Conservation (phyloP, 2,888 invertebrate species). For the Monochamus alternatus region DNA sequence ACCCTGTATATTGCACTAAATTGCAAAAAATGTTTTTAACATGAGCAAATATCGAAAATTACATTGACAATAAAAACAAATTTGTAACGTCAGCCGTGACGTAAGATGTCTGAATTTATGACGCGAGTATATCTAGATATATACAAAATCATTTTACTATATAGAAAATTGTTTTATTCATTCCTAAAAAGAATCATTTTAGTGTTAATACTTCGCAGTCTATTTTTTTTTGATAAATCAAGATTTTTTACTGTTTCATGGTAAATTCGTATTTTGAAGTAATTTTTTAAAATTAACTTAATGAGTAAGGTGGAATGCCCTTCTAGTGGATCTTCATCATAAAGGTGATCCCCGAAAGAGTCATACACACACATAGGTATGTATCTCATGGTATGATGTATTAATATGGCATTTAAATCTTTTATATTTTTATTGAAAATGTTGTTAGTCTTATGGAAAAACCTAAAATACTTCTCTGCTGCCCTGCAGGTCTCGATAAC, state of each 20-base stretch:
- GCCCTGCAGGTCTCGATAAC: constrained; percentile 11
- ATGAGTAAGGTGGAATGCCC: constrained; percentile 20
- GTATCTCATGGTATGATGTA: not conserved
- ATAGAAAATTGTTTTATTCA: too few species aligned
- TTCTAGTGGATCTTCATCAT: constrained; percentile 25
- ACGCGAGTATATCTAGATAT: too few species aligned
- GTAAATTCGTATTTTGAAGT: constrained; percentile 14
- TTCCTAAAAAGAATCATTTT: not conserved
- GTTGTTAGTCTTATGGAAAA: constrained; percentile 7
- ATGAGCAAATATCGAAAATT: too few species aligned
- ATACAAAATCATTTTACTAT: too few species aligned
- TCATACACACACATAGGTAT: not conserved
- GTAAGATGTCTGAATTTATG: too few species aligned
- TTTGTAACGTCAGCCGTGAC: too few species aligned
- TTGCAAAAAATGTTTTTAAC: too few species aligned
- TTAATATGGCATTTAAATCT: not conserved
- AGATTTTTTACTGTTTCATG: constrained; percentile 17
- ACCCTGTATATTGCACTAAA: too few species aligned
- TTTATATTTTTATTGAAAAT: constrained; percentile 8
- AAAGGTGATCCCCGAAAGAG: constrained; percentile 29
- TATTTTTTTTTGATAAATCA: not conserved
- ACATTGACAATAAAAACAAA: too few species aligned
- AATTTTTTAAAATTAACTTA: constrained; percentile 27
- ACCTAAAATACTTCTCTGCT: constrained; percentile 16
- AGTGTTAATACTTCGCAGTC: not conserved